These are phyloP conservation scores for Chloroceryle inda DNA, from an alignment of 2,797 vertebrate genomes.

Conservation along the genomic window DNA sequence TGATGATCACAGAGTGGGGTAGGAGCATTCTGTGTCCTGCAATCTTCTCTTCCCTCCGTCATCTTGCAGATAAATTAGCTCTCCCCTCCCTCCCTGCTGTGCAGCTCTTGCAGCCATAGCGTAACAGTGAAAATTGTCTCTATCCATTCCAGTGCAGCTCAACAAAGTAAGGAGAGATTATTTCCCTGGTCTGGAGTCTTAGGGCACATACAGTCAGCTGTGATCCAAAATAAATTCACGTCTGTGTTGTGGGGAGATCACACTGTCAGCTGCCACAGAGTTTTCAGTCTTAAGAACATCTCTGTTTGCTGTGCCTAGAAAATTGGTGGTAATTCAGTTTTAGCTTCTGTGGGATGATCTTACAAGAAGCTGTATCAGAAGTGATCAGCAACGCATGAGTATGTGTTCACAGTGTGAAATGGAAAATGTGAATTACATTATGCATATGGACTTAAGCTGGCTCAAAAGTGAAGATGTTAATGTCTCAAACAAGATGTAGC, in stretches of 20 bases:
- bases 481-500: not conserved
- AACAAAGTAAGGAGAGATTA: not conserved
- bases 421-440: not conserved
- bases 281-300: not conserved
- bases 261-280: not conserved
- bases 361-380: not conserved
- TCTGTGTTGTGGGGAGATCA: not conserved
- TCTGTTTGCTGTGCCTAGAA: not conserved
- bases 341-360: not conserved
- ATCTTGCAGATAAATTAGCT: not conserved
- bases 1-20: conserved; percentile 1
- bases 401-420: not conserved
- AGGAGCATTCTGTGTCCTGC: not conserved
- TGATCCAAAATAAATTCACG: not conserved
- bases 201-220: not conserved
- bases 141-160: not conserved
- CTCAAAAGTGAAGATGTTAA: not conserved
- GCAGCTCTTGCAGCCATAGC: not conserved
- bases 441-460: not conserved
- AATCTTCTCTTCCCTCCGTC: not conserved
- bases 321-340: not conserved
- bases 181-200: not conserved
- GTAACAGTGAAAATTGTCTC: not conserved
- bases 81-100: not conserved
- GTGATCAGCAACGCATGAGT: not conserved